These are phyloP conservation scores for Sminthopsis crassicaudata DNA, from an alignment of 2,113 vertebrate species.

Conservation along the genomic window DNA sequence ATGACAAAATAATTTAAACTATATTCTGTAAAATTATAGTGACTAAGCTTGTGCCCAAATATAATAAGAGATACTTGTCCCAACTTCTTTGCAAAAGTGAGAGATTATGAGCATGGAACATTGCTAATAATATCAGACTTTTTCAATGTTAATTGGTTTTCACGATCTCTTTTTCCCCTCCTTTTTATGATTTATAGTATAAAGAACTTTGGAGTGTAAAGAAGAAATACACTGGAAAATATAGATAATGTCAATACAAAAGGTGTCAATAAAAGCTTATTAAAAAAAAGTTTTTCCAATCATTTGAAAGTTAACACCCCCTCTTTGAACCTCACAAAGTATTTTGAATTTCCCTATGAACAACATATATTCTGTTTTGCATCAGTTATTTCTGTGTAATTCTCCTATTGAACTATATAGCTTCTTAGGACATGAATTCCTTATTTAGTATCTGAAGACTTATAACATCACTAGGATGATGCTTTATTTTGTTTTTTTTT, in stretches of 20 bases:
- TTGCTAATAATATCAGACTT: background rate
- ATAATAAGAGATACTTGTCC: no score
- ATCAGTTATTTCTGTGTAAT: background rate
- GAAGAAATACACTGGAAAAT: background rate
- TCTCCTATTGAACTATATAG: background rate
- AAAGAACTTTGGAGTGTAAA: background rate
- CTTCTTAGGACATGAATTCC: background rate
- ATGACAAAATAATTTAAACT: background rate
- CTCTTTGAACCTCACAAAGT: background rate
- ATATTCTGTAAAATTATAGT: background rate
- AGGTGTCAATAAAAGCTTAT: background rate
- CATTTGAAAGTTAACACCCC: background rate
- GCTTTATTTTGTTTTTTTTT: background rate
- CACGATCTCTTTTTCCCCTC: background rate
- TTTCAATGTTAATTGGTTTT: background rate
- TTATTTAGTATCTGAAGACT: background rate
- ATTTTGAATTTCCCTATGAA: background rate
- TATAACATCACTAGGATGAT: background rate
- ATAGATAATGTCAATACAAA: background rate
- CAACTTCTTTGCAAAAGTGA: background rate
- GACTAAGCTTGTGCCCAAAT: background rate
- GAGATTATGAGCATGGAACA: background rate
- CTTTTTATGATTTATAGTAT: background rate
- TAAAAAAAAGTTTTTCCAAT: background rate
- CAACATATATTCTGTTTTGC: background rate